Conservation (phyloP, 2,113 vertebrate species). For the Anas platyrhynchos region DNA sequence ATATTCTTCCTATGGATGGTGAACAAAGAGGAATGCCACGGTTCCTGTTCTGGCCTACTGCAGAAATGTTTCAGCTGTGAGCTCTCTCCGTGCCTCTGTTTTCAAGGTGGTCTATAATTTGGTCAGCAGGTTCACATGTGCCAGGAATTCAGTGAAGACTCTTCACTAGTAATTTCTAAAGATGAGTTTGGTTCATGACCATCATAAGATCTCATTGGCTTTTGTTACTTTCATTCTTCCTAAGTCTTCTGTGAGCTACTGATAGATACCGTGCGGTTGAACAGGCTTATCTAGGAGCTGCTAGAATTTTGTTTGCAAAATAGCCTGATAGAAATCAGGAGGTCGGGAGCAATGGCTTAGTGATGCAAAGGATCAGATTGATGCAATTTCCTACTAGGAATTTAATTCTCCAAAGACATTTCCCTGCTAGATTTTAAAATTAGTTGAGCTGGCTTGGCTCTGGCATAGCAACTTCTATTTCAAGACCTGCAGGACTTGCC, state of each 20-base stretch:
- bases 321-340: slow-evolving; percentile 12
- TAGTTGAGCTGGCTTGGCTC: not conserved
- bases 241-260: not conserved
- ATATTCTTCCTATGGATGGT: not conserved
- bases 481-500: not conserved
- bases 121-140: not conserved
- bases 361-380: not conserved
- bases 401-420: not conserved
- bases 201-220: not conserved
- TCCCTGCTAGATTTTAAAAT: not conserved
- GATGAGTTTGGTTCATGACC: not conserved
- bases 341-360: not conserved
- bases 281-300: not conserved
- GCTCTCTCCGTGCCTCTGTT: not conserved
- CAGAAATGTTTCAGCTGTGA: slow-evolving; percentile 12
- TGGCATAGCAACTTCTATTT: not conserved
- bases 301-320: not conserved
- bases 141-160: not conserved
- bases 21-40: not conserved
- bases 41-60: not conserved
- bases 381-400: not conserved
- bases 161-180: not conserved
- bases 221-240: not conserved
- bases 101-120: not conserved
- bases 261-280: not conserved